Percentiles rank a stretch among this genome's conserved stretches.
phyloP scores from a whole-genome alignment of 53 echinoderm and acorn worm genomes.

The Temnopleurus reevesii region DNA sequence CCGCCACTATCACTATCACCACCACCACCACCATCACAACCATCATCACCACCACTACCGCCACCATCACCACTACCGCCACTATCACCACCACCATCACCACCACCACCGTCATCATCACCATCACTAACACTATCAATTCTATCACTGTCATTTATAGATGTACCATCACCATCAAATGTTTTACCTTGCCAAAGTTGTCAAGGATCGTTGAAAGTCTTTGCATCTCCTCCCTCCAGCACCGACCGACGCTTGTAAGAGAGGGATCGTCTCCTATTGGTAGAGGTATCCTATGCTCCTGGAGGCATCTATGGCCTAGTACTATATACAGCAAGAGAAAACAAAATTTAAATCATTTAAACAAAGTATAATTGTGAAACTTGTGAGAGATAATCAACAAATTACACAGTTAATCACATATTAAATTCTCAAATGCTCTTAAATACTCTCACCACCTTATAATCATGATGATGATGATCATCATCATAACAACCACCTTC shows the following conservation, averaged over 20 bases:
- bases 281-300: constrained; percentile 28
- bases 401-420: too few species aligned
- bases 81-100: too few species aligned
- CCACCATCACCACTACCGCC: not conserved
- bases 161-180: too few species aligned
- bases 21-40: not conserved
- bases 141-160: too few species aligned
- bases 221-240: constrained; percentile 60
- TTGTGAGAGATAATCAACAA: too few species aligned
- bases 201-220: constrained; percentile 16
- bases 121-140: too few species aligned
- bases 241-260: constrained; percentile 30
- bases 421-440: too few species aligned
- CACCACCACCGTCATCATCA: too few species aligned
- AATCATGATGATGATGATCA: too few species aligned
- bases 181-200: constrained; percentile 67
- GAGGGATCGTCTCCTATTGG: constrained; percentile 9
- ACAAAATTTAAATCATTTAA: too few species aligned
- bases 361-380: too few species aligned
- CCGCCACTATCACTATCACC: not conserved
- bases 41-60: not conserved
- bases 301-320: constrained; percentile 40
- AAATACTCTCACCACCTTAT: too few species aligned
- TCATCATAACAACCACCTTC: not conserved
- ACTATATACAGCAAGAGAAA: not conserved